phyloP scores from a whole-genome alignment of 2,797 vertebrate genomes.

The Phataginus tetradactyla region DNA sequence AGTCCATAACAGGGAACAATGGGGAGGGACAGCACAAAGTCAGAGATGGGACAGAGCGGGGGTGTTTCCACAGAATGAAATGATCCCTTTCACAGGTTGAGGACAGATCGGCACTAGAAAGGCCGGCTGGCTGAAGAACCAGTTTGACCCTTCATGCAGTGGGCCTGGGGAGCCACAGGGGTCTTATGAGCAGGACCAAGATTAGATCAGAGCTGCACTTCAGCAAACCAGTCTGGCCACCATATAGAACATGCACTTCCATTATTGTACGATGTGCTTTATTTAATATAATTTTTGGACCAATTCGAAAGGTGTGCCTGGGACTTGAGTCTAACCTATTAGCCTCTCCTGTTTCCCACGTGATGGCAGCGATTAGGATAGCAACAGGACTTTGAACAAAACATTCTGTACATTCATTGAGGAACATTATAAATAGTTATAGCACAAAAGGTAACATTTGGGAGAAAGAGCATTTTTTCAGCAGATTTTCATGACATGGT shows the following conservation, averaged over 20 bases:
- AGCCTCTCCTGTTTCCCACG: not conserved
- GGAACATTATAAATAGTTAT: not conserved
- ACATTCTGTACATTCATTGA: not conserved
- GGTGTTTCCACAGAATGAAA: not conserved
- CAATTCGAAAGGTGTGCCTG: not conserved
- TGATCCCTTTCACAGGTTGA: not conserved
- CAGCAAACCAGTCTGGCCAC: not conserved
- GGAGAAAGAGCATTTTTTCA: conserved; percentile 29
- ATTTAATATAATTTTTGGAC: not conserved
- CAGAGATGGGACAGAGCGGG: not conserved
- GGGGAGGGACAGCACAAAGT: too few species aligned
- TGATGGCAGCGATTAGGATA: not conserved
- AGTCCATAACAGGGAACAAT: not conserved
- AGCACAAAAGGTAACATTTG: conserved; percentile 14
- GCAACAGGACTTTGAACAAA: not conserved
- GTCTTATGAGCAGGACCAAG: not conserved
- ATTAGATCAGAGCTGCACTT: not conserved
- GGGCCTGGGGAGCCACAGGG: not conserved
- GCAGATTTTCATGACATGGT: not conserved
- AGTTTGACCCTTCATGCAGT: not conserved
- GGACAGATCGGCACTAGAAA: accelerated
- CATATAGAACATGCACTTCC: not conserved
- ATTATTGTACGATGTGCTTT: not conserved
- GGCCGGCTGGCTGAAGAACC: not conserved
- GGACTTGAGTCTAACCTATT: accelerated